These are phyloP conservation scores for Grus americana DNA, from an alignment of 2,113 vertebrate genomes.

Conservation along the genomic window DNA sequence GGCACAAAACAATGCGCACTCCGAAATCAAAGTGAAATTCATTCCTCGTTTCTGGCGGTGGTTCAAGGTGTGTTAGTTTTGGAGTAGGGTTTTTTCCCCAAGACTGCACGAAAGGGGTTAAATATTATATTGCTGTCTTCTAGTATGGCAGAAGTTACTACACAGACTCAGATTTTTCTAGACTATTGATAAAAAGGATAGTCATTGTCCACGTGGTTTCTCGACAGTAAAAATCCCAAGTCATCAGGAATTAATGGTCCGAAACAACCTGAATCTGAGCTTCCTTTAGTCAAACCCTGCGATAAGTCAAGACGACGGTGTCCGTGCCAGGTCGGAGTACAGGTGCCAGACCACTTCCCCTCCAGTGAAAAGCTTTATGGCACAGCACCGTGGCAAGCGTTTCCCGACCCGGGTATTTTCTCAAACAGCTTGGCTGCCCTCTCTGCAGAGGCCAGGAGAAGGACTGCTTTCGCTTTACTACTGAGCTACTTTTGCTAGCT, in stretches of 20 bases:
- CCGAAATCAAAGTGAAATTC: neutral
- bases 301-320: neutral
- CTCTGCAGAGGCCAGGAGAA: neutral
- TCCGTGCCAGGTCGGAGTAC: neutral
- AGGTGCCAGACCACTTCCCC: neutral
- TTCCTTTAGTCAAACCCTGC: neutral
- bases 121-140: neutral
- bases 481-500: neutral
- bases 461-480: neutral
- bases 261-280: neutral
- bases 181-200: neutral
- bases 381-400: neutral
- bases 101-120: neutral
- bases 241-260: neutral
- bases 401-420: neutral
- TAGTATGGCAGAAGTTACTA: neutral
- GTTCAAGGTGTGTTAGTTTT: neutral
- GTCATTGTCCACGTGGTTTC: neutral
- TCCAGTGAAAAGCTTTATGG: neutral
- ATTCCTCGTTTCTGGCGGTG: rapidly evolving
- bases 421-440: neutral
- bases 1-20: neutral
- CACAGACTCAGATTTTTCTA: neutral
- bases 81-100: neutral
- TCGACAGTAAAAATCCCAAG: neutral